A percentile compares a stretch with the other conserved stretches of the same genome.
phyloP scores from a whole-genome alignment of 2,113 vertebrate species.

The Dicerorhinus sumatrensis region DNA sequence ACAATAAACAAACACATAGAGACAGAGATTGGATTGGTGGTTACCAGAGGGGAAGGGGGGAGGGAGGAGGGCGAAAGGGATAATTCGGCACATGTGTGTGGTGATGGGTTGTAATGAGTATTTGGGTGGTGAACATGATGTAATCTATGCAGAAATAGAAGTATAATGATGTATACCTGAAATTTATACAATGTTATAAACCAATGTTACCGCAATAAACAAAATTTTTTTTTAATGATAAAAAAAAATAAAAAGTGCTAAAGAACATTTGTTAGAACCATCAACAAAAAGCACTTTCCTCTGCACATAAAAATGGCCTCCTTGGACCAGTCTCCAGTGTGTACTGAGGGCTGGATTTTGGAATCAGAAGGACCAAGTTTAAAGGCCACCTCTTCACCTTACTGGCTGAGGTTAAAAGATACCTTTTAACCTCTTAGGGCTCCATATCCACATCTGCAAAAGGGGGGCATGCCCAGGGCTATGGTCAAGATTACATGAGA shows the following conservation, averaged over 20 bases:
- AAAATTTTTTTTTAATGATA: too few species aligned
- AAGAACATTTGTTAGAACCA: background rate
- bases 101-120: too few species aligned
- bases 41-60: too few species aligned
- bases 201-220: too few species aligned
- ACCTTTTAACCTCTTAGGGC: background rate
- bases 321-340: background rate
- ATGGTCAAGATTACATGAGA: accelerated
- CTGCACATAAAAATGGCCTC: background rate
- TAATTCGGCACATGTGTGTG: too few species aligned
- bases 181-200: too few species aligned
- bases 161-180: too few species aligned
- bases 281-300: background rate
- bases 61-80: too few species aligned
- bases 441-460: background rate
- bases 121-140: too few species aligned
- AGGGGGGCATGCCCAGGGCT: background rate
- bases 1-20: too few species aligned
- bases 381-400: background rate
- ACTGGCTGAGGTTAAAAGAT: background rate
- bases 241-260: background rate
- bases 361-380: background rate
- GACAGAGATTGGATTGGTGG: too few species aligned
- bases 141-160: too few species aligned
- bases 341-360: background rate